Evolutionary conservation across 2,113 vertebrate genomes (phyloP), one percentile per base, ranked within the genome.

Genomic region (Pionites leucogaster): DNA sequence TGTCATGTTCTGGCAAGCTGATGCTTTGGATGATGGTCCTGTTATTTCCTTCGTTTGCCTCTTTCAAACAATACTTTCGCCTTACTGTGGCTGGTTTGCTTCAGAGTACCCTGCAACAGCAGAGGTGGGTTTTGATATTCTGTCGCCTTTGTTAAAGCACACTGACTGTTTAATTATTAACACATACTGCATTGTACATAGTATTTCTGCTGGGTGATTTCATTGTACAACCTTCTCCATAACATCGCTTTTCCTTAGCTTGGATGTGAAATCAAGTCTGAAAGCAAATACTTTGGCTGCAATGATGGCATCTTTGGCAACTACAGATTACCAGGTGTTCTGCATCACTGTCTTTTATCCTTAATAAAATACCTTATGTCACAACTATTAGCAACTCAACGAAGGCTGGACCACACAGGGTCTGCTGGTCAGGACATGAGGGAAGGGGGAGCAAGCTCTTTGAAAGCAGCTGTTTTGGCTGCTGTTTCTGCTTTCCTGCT

Each of bases 281-380:
- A 93, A 88, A 95, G 75, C 75, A 91, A 88, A 77, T 95, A 65
- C 91, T 95, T 94, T 64, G 65, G 62, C 91, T 93, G 49, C 70
- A 91, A 17, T 25, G 25, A 82, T 52, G 49, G 93, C 79, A 78
- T 82, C 42, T 95, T 80, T 95, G 94, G 96, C 93, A 92, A 64
- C 67, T 80, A 13, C 63, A 82, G 60, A 88, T 93, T 93, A 86
- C 86, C 85, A 95, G 87, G 89, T 95, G 94, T 82, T 97, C 92
- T 89, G 57, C 53, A 12, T 97, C 97, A 90, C 65, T 93, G 83
- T 95, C 83, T 96, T 77, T 76, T 94, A 76, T 52, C 79, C 88
- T 90, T 79, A 74, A 82, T 82, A 92, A 97, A 89, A 65, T 77
- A 78, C 24, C 77, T 57, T 11, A 47, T 93, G 94, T 87, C 86